Percentiles rank a stretch among this genome's conserved stretches.
phyloP scores from a whole-genome alignment of 2,888 invertebrate species.

The Odontomyia ornata region DNA sequence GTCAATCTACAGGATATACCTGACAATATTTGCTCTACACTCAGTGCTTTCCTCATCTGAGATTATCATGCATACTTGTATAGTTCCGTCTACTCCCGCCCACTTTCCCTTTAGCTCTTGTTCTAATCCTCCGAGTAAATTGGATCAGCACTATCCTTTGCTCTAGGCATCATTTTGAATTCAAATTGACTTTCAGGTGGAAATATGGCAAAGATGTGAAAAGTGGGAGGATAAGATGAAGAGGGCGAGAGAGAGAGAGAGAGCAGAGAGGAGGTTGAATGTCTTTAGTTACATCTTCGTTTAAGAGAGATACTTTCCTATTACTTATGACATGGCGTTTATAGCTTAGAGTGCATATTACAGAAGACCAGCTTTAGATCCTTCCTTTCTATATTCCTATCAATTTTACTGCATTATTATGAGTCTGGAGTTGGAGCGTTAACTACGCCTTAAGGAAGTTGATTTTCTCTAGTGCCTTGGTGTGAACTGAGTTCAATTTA shows the following conservation, averaged over 20 bases:
- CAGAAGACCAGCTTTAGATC: too few species aligned
- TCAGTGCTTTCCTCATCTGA: background rate
- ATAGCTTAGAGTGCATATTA: too few species aligned
- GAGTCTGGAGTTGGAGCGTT: too few species aligned
- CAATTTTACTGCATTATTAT: too few species aligned
- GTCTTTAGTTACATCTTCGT: background rate
- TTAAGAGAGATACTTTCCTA: background rate
- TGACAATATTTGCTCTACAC: background rate
- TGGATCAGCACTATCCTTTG: slow-evolving; percentile 5
- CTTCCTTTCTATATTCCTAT: too few species aligned
- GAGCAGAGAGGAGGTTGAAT: background rate
- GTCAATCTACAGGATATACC: background rate
- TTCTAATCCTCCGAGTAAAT: background rate
- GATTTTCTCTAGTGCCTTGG: too few species aligned
- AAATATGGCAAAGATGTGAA: background rate
- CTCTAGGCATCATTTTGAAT: background rate
- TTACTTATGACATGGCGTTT: too few species aligned
- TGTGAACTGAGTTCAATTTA: too few species aligned
- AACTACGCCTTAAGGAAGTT: too few species aligned
- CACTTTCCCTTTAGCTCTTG: too few species aligned
- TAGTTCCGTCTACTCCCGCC: background rate
- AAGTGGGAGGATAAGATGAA: background rate
- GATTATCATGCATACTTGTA: background rate
- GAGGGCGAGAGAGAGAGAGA: background rate
- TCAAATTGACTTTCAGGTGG: background rate